Evolutionary conservation across 2,888 invertebrate species (phyloP), one percentile per base, ranked within the genome.

Genomic region (Pollenia griseotomentosa): DNA sequence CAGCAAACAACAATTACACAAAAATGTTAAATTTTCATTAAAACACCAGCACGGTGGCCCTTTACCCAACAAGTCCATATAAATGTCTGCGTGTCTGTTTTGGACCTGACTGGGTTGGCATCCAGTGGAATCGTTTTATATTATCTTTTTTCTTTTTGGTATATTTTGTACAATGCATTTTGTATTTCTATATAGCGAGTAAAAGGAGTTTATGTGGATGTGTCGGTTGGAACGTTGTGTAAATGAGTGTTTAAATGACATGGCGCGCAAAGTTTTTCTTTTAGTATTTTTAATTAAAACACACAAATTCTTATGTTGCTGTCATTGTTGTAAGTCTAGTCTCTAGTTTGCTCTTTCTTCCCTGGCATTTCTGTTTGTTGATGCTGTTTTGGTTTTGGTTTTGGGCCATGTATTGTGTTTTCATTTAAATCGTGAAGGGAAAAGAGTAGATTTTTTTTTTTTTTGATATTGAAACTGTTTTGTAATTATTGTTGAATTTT

Each of bases 281-380:
- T 73, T 75, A 82, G 61, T 44, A 88, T 89, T 91, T 91, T 91
- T 91, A 91, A 91, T 91, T 91, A 91, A 91, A 91, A 91, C 90
- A 90, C 90, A 91, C 90, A 91, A 91, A 90, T 91, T 90, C 90
- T 87, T 84, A 90, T 88, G 88, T 89, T 88, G 82, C 75, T 87
- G 89, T 89, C 89, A 88, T 86, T 88, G 63, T 42, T 88, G 42
- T 46, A 85, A 83, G 78, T 66, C 44, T 46, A 14, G n/a, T 51
- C 40, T n/a, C 61, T 51, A 66, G 8, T 33, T 55, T 10, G 53
- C 19, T 66, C 10, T 7, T n/a, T 59, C 8, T n/a, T 48, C 51
- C 19, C 19, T 77, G 61, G 12, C 40, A n/a, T 12, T 61, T 12
- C 33, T 46, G 19, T 46, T 61, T 44, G 9, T 33, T n/a, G 3